Evolutionary conservation across 1,140 invertebrate genomes (phyloP).

Genomic region (Arctopsyche grandis): DNA sequence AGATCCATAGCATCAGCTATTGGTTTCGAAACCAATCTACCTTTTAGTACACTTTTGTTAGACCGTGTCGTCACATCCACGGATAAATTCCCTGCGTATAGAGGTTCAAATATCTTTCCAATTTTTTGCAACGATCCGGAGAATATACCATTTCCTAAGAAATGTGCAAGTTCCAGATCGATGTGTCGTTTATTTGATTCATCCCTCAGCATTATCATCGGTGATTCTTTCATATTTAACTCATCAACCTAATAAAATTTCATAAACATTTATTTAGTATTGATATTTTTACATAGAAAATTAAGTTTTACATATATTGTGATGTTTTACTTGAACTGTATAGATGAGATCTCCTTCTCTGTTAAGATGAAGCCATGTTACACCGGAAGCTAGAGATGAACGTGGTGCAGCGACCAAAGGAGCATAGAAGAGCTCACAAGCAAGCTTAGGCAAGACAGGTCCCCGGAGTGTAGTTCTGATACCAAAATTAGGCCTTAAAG

Average conservation of each 20-base stretch:
- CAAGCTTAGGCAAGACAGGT: slow-evolving; percentile 73
- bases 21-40: slow-evolving; percentile 72
- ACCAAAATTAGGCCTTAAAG: slow-evolving; percentile 61
- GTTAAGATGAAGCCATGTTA: slow-evolving; percentile 84
- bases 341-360: slow-evolving; percentile 79
- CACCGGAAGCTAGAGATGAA: slow-evolving; percentile 63
- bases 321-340: slow-evolving; percentile 69
- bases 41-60: slow-evolving; percentile 69
- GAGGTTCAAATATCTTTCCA: slow-evolving; percentile 76
- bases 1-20: slow-evolving; percentile 80
- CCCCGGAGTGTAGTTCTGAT: slow-evolving; percentile 74
- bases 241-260: slow-evolving; percentile 64
- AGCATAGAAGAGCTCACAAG: slow-evolving; percentile 84
- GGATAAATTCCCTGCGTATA: slow-evolving; percentile 81
- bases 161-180: slow-evolving; percentile 73
- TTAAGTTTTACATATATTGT: neutral
- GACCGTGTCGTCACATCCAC: slow-evolving; percentile 75
- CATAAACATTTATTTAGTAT: slow-evolving; percentile 3
- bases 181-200: slow-evolving; percentile 74
- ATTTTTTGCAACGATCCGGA: slow-evolving; percentile 75
- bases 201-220: slow-evolving; percentile 76
- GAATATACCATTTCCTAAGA: slow-evolving; percentile 70
- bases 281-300: neutral
- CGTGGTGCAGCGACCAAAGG: slow-evolving; percentile 67
- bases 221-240: slow-evolving; percentile 67